Base-by-base conservation (phyloP, 1,140 invertebrate genomes). In the Drosophila nikananu region DNA sequence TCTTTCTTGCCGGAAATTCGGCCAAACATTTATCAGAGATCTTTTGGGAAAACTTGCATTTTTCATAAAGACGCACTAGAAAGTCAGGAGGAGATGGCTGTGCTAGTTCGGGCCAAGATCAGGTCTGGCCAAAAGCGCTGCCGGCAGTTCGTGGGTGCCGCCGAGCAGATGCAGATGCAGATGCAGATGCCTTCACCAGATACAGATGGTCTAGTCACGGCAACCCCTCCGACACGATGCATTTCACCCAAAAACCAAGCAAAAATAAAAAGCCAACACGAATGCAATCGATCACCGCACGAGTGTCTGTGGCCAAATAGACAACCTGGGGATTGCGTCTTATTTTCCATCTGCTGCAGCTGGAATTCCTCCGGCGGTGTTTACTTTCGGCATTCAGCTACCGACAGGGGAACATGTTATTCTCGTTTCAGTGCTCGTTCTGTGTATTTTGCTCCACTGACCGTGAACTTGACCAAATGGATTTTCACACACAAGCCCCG, bases 131-230 rank as follows among this genome's bases (percentile, higher is more conserved):
- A 64, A 86, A 86, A 80, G 67, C 76, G 80, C 84, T 76, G 59
- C 48, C 64, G 86, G 86, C 86, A 61, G 5, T 71, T 89, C 86
- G 86, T 89, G 86, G 86, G 86, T 89, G 86, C 80, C 81, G 78
- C 80, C 84, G 64, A 44, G 61, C 62, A 64, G 84, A 90, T 89
- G 48, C 55, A 52, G 27, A 89, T 89, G 51, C 62, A 48, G 46
- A 81, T 46, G 63, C 62, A 61, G 86, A 89, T 89, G 51, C 66
- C 78, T 89, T 89, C 71, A 41, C 67, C 62, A 61, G 86, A 89
- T 89, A 89, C 63, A 35, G 75, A 77, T 35, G 71, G 21, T 57
- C 35, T 57, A 57, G 54, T 57, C 74, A 49, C 32, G 64, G 41
- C 64, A 83, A 83, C 81, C 25, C 49, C 49, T 64, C 52, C 52